Evolutionary conservation across 2,797 vertebrate genomes (phyloP).

Genomic region (Calcarius lapponicus): DNA sequence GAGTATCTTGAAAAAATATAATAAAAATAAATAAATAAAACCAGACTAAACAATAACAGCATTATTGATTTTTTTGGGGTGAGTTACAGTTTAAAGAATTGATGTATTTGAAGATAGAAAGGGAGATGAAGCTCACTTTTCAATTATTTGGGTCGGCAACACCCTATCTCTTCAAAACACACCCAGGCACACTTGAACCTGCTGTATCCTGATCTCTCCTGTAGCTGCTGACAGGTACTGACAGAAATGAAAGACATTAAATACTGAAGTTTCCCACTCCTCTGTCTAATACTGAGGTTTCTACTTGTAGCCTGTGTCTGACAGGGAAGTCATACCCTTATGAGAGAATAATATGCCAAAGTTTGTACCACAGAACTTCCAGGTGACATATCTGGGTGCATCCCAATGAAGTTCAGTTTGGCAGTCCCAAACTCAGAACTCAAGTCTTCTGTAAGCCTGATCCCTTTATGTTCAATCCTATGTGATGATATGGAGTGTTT

Average conservation of each 20-base stretch:
- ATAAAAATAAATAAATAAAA: background rate
- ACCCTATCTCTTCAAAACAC: background rate
- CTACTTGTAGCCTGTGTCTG: background rate
- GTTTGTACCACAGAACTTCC: background rate
- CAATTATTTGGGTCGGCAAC: background rate
- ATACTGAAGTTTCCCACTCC: background rate
- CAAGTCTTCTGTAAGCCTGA: background rate
- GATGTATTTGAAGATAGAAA: background rate
- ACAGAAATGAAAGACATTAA: background rate
- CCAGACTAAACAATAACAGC: background rate
- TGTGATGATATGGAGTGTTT: background rate
- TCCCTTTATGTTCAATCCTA: background rate
- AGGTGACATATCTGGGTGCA: background rate
- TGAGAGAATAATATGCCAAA: background rate
- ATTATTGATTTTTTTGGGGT: fast-evolving
- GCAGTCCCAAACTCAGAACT: background rate
- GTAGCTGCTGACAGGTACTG: background rate
- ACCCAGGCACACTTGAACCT: background rate
- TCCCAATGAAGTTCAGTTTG: background rate
- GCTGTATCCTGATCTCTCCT: background rate
- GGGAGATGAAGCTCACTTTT: background rate
- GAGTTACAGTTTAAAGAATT: background rate
- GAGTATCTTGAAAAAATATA: background rate
- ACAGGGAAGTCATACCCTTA: background rate
- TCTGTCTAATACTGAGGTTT: background rate